Evolutionary conservation across 1,140 invertebrate species (phyloP).

Genomic region (Popillia japonica): DNA sequence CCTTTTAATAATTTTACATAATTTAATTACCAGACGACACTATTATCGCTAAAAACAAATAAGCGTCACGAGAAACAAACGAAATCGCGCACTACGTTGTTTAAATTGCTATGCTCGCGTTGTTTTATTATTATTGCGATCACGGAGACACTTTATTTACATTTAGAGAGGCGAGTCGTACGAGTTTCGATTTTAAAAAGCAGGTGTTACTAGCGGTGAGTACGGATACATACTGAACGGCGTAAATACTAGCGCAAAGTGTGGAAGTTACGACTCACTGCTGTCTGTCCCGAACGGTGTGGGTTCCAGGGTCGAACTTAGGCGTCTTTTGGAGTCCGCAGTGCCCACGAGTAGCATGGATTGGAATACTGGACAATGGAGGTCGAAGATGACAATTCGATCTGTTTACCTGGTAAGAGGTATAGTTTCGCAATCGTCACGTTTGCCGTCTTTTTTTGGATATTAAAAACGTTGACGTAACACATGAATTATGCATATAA

Average conservation of each 20-base stretch:
- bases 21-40: neutral
- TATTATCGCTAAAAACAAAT: neutral
- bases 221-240: slow-evolving; percentile 50
- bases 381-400: slow-evolving; percentile 9
- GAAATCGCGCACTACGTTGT: neutral
- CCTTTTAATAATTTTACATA: neutral
- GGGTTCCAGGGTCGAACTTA: slow-evolving; percentile 56
- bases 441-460: neutral
- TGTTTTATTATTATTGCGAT: slow-evolving; percentile 37
- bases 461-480: slow-evolving; percentile 19
- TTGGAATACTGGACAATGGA: neutral
- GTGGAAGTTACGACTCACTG: neutral
- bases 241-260: slow-evolving; percentile 3
- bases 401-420: slow-evolving; percentile 32
- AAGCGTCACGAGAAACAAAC: neutral
- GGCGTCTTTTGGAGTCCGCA: slow-evolving; percentile 46
- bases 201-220: slow-evolving; percentile 58
- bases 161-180: slow-evolving; percentile 38
- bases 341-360: neutral
- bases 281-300: slow-evolving; percentile 39
- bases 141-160: slow-evolving; percentile 33
- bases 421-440: neutral
- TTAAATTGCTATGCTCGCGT: neutral
- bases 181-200: slow-evolving; percentile 42
- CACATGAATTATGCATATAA: neutral